phyloP scores from a whole-genome alignment of 2,113 vertebrate species.

The Cathartes aura region DNA sequence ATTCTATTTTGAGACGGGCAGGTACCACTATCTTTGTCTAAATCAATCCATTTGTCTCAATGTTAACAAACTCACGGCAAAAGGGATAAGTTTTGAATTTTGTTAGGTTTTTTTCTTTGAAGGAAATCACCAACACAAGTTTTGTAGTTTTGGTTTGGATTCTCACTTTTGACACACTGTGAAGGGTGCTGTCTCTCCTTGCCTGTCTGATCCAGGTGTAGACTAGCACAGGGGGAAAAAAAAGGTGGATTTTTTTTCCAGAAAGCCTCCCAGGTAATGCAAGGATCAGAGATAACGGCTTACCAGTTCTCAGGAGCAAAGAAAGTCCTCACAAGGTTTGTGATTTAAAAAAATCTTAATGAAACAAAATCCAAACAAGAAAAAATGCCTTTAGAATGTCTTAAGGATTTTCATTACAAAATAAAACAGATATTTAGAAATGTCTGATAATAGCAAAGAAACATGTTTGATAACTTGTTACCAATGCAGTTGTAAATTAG shows the following conservation, averaged over 20 bases:
- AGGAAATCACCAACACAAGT: neutral
- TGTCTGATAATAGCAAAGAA: neutral
- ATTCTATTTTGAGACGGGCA: neutral
- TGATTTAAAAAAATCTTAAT: neutral
- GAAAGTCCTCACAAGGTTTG: neutral
- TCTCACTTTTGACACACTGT: neutral
- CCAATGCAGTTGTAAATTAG: neutral
- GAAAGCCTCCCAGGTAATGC: neutral
- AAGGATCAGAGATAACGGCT: neutral
- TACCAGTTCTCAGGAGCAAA: neutral
- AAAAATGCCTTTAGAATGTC: neutral
- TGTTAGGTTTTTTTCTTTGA: neutral
- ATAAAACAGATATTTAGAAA: neutral
- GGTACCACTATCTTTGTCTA: neutral
- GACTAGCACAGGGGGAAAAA: rapidly evolving
- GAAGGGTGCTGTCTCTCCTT: neutral
- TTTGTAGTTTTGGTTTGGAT: neutral
- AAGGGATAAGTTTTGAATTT: neutral
- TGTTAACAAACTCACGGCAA: neutral
- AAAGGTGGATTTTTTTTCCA: neutral
- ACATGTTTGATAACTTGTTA: neutral
- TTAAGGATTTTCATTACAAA: neutral
- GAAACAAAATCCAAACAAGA: neutral
- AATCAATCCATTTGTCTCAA: neutral
- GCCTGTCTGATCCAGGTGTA: neutral